Evolutionary conservation across 2,888 invertebrate genomes (phyloP), one percentile per base, ranked within the genome.

Genomic region (Synergus gifuensis): DNA sequence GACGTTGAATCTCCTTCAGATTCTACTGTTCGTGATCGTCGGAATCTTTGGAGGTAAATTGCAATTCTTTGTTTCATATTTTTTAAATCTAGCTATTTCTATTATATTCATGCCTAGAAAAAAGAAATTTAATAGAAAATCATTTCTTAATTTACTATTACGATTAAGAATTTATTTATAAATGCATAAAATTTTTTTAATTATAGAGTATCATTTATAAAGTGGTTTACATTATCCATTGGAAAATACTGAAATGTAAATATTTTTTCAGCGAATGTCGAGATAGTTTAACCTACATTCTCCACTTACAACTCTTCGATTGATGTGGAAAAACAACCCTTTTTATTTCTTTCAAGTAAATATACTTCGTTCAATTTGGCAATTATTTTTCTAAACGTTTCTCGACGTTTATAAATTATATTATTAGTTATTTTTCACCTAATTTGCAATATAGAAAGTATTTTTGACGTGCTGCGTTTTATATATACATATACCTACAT

Each of bases 21-120:
- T 62, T 16, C 18, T 54, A 58, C 16, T 80, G 54, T 60, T 83
- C 16, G 28, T 83, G 46, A 81, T 82, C 76, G 18, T 81, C 76
- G 77, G 81, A 64, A 76, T 80, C 78, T 81, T 81, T 22, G 63
- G 42, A 78, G 81, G 83, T 83, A 79, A 60, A 79, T 73, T 28
- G 14, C 1, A 54, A 16, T 62, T 62, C 5, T 62, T 28, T 18
- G 7, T 14, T 18, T 11, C n/a, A 12, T 44, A n/a, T 40, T 66
- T 66, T 12, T 4, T n/a, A 44, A 64, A 5, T 28, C 5, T 28
- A 22, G 4, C 36, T 36, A 16, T 12, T 64, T 44, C 1, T 42
- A 3, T 40, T 1, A n/a, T 66, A 16, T 11, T 8, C 22, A 22
- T 22, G 22, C 22, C 22, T 22, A 1, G 22, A 22, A 22, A 22